Base-by-base conservation (phyloP, 2,797 vertebrate species). In the Leptodactylus fallax region DNA sequence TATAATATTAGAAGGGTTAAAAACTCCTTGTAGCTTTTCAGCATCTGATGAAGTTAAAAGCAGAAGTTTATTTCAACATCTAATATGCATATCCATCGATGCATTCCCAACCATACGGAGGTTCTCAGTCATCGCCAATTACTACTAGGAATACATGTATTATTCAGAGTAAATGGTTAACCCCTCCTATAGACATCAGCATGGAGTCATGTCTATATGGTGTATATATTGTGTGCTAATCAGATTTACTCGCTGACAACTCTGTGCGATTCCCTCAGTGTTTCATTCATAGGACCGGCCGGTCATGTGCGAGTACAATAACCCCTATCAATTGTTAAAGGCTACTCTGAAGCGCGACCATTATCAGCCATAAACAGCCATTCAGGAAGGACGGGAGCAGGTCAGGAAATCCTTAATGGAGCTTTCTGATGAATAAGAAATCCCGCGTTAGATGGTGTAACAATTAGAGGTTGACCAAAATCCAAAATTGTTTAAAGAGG, bases 371-470 rank as follows among this genome's bases (percentile, higher is more conserved):
- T 82, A 82, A 87, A 76, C 69, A 82, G 69, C 56, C 69, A 87
- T 81, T 21, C 79, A 87, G 67, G 86, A 81, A 87, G 55, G 56
- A 78, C 47, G 14, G 49, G 7, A 65, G 84, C n/a, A 55, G 23
- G 67, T 78, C 84, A 78, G 84, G 67, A 87, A 81, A 87, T 77
- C 67, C 67, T 87, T 87, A 87, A 87, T 87, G 86, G 86, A 87
- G 69, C 25, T 27, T 45, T 76, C 51, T 71, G 74, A 87, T 87
- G 49, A 87, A 87, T 87, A 82, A 87, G 82, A 87, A 77, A 87
- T 87, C 82, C 74, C 69, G n/a, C 60, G 69, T 55, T 86, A 51
- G 81, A 36, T 60, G 45, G 69, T 71, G 65, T n/a, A 60, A 84
- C 65, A 67, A 67, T 83, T 83, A 82, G 61, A 83, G 80, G 51